Evolutionary conservation across 2,797 vertebrate species (phyloP), one percentile per base, ranked within the genome.

Genomic region (Somateria mollissima): DNA sequence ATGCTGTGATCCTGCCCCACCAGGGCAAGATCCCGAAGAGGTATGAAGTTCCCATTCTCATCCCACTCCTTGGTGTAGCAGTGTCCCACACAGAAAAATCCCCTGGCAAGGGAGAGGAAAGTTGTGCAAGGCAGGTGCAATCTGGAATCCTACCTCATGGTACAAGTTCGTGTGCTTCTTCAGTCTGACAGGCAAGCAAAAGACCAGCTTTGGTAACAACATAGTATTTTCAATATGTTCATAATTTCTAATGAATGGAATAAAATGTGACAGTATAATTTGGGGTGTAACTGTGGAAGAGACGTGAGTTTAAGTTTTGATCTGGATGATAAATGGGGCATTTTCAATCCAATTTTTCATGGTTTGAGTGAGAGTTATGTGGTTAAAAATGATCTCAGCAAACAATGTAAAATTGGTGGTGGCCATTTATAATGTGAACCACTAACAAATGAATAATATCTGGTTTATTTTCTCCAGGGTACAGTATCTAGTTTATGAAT

Each of bases 401-500:
- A 76, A 86, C 82, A 92, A 21, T 70, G 51, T 90, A 90, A 94
- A 95, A 96, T 92, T 92, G 77, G 89, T 84, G 84, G 49, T 91
- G 71, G 65, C 45, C 53, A 72, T 94, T 96, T 97, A 84, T 96
- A 95, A 93, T 96, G 89, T 20, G 90, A 96, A 92, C 76, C 77
- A 80, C 72, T 94, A 97, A 94, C 84, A 95, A 95, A 80, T 84
- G 89, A 97, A 95, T 95, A 97, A 97, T 98, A 94, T 87, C 77
- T 94, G 78, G 73, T 70, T 96, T 97, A 95, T 97, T 97, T 98
- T 96, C 92, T 95, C 85, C 53, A 49, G 88, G 86, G 93, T 92
- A 85, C 91, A 74, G 84, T 94, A 97, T 88, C 96, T 95, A 90
- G 84, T 95, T 98, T 97, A 97, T 97, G 87, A 97, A 96, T 95